Evolutionary conservation across 2,113 vertebrate genomes (phyloP), one percentile per base, ranked within the genome.

Genomic region (Alligator mississippiensis): DNA sequence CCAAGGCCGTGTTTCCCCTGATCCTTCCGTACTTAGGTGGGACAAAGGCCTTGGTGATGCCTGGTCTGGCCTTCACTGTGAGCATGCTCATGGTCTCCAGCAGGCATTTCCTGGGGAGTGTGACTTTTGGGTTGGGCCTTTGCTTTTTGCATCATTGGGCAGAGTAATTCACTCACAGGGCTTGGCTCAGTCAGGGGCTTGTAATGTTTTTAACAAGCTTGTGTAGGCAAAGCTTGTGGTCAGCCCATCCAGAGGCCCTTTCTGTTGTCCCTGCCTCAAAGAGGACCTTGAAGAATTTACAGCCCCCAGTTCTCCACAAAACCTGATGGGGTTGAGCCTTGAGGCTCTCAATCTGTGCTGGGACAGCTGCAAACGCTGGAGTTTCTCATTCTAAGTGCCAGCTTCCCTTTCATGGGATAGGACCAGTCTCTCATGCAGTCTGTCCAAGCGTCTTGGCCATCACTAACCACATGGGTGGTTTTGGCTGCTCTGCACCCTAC

Each of bases 161-260:
- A 68, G 64, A 68, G 64, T 30, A 68, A 1, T 58, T 93, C 1
- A 0, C 7, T 85, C 8, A 3, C 28, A 47, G 11, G 4, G 58
- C 92, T 82, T 82, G 27, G 28, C 11, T 80, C 72, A 68, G 85
- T 24, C 66, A 83, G 63, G 9, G 80, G 25, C 72, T 66, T 90
- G 10, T 82, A 68, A 57, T 7, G 6, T 8, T 64, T 85, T 83
- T 61, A 83, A 59, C 24, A 84, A 4, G 28, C 80, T 38, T 54
- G 16, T 27, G 7, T 2, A 38, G 54, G 57, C 30, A n/a, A 2
- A 27, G 28, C 34, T 6, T 0, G 0, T 63, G 79, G 19, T 84
- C 21, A 17, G 59, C 8, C 16, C n/a, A 17, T 84, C 9, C 1
- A 0, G 0, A 18, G 55, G 62, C 24, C 81, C 57, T 2, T n/a